Evolutionary conservation across 2,888 invertebrate genomes (phyloP), one percentile per base, ranked within the genome.

Genomic region (Rotaria sp.): DNA sequence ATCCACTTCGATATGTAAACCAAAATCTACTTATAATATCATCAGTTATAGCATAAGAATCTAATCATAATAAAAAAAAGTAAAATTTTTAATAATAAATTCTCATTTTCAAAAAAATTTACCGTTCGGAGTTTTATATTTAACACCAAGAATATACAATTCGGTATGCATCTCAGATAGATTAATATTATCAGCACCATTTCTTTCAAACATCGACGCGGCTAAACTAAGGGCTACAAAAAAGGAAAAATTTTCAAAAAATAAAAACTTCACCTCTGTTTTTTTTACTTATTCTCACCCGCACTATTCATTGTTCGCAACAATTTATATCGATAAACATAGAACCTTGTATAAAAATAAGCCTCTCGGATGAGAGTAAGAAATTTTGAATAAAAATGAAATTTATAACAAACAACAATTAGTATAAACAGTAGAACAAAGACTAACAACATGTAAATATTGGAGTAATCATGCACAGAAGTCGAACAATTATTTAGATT

Each of bases 1-100:
- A 86, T 30, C 85, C 85, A 75, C n/a, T 80, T 26, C 86, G 85
- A 84, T 86, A 86, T 38, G 86, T 86, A 38, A 86, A 86, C 86
- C 86, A 86, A 48, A 85, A 48, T 85, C 86, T 35, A 48, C 85
- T 86, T 10, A n/a, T 38, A 13, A 85, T 41, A 30, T 86, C 86
- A 41, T 55, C 59, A 35, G n/a, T 35, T 24, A 86, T 57, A 26
- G 75, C 86, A 15, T 85, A 35, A 35, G 48, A 45, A 52, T 86
- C 85, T 85, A 35, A 30, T 13, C 41, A 84, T 13, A 74, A 45
- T 15, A 21, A 57, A 57, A 57, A n/a, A 1, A 11, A n/a, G 5
- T 57, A n/a, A 57, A 24, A 8, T 13, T 3, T 11, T 11, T 1
- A 24, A 57, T 10, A 57, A 24, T 4, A 18, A 3, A 30, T 67